Conservation (phyloP, 2,797 vertebrate genomes). For the Clarias fuscus region DNA sequence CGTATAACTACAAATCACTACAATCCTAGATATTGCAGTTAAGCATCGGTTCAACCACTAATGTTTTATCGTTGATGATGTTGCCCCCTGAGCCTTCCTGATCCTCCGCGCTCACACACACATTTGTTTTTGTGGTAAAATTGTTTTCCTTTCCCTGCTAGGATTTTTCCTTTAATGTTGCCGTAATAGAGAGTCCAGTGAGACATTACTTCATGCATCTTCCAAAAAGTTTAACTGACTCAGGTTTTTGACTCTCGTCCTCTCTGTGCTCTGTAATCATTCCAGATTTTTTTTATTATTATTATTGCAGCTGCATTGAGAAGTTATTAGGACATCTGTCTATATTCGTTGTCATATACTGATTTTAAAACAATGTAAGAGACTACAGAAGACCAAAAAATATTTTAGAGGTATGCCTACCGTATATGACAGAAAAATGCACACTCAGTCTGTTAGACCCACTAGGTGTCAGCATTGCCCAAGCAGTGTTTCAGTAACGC, state of each 20-base stretch:
- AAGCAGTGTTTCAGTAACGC: background rate
- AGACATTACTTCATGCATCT: background rate
- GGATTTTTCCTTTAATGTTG: background rate
- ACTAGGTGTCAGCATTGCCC: slow-evolving; percentile 46
- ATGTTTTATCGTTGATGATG: background rate
- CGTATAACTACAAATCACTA: background rate
- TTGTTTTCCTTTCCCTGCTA: background rate
- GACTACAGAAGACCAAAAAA: background rate
- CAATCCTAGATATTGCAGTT: background rate
- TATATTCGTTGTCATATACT: background rate
- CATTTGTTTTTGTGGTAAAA: background rate
- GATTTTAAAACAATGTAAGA: background rate
- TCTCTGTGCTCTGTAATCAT: background rate
- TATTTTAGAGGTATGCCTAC: background rate
- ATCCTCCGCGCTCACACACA: background rate
- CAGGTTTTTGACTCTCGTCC: background rate
- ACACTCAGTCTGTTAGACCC: background rate
- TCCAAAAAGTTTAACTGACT: background rate
- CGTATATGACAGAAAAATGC: background rate
- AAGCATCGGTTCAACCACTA: background rate
- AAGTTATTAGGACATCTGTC: background rate
- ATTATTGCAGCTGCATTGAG: background rate
- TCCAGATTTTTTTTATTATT: background rate
- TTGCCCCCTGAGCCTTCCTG: background rate
- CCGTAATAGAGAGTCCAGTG: background rate